Conservation (phyloP, 2,888 invertebrate species). For the Coecobrya sp. region DNA sequence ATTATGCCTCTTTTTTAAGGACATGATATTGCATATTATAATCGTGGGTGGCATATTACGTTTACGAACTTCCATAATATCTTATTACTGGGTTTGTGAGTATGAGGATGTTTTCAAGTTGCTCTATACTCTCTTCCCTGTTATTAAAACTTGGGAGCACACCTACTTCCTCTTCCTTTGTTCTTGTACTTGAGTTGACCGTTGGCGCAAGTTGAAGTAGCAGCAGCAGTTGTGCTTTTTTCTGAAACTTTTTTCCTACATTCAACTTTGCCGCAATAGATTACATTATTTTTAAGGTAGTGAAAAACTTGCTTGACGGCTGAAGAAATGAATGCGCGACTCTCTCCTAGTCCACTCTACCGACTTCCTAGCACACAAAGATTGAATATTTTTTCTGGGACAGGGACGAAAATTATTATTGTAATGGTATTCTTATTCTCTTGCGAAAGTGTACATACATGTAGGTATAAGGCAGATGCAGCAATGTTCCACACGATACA, state of each 20-base stretch:
- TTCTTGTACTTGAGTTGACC: slow-evolving; percentile 45
- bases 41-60: background rate
- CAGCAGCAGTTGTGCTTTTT: background rate
- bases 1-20: background rate
- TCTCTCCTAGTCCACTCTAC: slow-evolving; percentile 15
- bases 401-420: slow-evolving; percentile 19
- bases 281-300: slow-evolving; percentile 53
- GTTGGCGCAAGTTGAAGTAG: background rate
- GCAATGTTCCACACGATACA: background rate
- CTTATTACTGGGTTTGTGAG: background rate
- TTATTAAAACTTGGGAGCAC: slow-evolving; percentile 30
- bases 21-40: background rate
- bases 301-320: slow-evolving; percentile 43
- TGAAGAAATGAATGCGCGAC: slow-evolving; percentile 43
- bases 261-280: slow-evolving; percentile 47
- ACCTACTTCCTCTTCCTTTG: slow-evolving; percentile 46
- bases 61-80: background rate
- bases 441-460: slow-evolving; percentile 17
- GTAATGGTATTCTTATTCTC: slow-evolving; percentile 25
- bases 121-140: background rate
- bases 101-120: slow-evolving; percentile 5
- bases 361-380: background rate
- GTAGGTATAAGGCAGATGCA: background rate
- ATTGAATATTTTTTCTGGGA: slow-evolving; percentile 27
- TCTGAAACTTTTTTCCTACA: background rate